Conservation (phyloP, 2,888 invertebrate species). For the Phalera bucephala region DNA sequence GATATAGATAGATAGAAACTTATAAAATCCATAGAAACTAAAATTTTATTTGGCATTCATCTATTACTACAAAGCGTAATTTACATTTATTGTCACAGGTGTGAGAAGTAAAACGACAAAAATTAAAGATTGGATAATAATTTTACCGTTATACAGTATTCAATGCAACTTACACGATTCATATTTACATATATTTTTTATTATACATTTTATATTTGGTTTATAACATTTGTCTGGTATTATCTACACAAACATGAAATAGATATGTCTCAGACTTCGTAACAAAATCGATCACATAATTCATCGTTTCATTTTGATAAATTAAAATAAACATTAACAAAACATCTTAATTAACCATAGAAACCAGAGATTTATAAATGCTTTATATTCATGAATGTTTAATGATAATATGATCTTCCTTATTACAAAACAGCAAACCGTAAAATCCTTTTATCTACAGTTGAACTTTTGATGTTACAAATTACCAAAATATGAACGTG, state of each 20-base stretch:
- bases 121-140: slow-evolving; percentile 35
- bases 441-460: not conserved
- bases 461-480: not conserved
- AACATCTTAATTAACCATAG: not conserved
- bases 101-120: slow-evolving; percentile 65
- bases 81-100: slow-evolving; percentile 81
- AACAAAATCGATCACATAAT: slow-evolving; percentile 29
- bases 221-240: slow-evolving; percentile 44
- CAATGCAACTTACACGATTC: slow-evolving; percentile 33
- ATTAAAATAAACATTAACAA: slow-evolving; percentile 8
- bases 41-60: slow-evolving; percentile 64
- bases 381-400: not conserved
- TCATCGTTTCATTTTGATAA: slow-evolving; percentile 9
- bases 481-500: not conserved
- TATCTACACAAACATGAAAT: slow-evolving; percentile 65
- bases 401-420: not conserved
- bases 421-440: not conserved
- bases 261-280: slow-evolving; percentile 75
- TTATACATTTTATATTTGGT: slow-evolving; percentile 55
- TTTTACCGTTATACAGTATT: slow-evolving; percentile 33
- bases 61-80: slow-evolving; percentile 78
- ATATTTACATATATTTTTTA: slow-evolving; percentile 56
- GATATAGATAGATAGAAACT: too few species aligned
- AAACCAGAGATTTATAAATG: not conserved
- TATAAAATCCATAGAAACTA: slow-evolving; percentile 15